Conservation (phyloP, 2,888 invertebrate genomes). For the Geophilus truncorum region DNA sequence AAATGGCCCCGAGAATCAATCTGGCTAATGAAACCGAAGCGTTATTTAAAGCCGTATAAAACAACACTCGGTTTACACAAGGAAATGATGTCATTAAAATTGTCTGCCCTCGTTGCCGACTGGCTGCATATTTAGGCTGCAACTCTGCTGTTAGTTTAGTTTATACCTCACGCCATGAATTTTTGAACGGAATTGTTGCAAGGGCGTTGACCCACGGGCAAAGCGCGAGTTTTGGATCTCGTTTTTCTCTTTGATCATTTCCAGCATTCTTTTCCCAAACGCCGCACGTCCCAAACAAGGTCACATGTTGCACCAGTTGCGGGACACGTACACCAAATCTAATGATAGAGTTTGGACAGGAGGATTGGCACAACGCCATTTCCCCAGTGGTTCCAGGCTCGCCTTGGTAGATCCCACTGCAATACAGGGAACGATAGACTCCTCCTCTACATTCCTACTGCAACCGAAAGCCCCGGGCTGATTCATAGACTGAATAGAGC, state of each 20-base stretch:
- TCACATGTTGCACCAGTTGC: background rate
- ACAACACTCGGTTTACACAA: background rate
- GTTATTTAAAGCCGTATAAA: no score
- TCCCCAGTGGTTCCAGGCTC: background rate
- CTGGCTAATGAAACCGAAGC: no score
- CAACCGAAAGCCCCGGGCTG: no score
- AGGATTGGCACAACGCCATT: background rate
- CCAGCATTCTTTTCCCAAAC: background rate
- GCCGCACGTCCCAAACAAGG: background rate
- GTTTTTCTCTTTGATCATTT: background rate
- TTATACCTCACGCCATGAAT: background rate
- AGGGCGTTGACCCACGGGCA: background rate
- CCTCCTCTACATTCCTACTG: no score
- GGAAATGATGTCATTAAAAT: background rate
- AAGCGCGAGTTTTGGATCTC: no score
- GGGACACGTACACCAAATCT: background rate
- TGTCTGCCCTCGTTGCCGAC: background rate
- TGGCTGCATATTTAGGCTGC: background rate
- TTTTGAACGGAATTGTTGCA: background rate
- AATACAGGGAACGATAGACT: background rate
- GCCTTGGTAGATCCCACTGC: background rate
- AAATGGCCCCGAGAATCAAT: no score
- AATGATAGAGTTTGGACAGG: background rate
- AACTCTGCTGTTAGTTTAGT: background rate
- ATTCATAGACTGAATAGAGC: no score